Percentiles rank a stretch among this genome's conserved stretches.
These are phyloP conservation scores for Callopanchax toddi DNA, from an alignment of 2,113 vertebrate genomes.

Conservation along the genomic window DNA sequence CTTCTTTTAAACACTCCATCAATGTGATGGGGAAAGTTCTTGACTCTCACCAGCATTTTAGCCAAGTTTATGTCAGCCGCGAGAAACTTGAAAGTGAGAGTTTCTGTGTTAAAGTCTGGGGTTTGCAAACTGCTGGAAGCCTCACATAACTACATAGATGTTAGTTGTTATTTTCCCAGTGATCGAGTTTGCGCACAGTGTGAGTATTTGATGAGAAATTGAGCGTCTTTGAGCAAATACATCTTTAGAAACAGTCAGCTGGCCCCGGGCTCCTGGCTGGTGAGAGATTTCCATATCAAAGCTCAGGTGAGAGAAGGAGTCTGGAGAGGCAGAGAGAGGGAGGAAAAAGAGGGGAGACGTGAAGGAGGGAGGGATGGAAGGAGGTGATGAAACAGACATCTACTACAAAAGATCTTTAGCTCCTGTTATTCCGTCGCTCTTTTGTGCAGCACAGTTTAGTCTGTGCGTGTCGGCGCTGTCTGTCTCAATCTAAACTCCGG, in stretches of 20 bases:
- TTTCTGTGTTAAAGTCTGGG: slow-evolving; percentile 35
- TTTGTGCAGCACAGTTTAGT: slow-evolving; percentile 71
- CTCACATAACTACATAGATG: slow-evolving; percentile 42
- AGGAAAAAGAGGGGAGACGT: slow-evolving; percentile 24
- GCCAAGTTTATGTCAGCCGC: slow-evolving; percentile 39
- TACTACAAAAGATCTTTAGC: slow-evolving; percentile 55
- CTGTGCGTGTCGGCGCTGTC: slow-evolving; percentile 66
- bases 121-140: slow-evolving; percentile 47
- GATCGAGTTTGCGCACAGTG: slow-evolving; percentile 59
- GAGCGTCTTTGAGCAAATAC: slow-evolving; percentile 76
- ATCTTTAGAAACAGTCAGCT: slow-evolving; percentile 75
- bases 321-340: slow-evolving; percentile 27
- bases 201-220: slow-evolving; percentile 76
- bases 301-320: slow-evolving; percentile 71
- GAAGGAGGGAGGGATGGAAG: slow-evolving; percentile 35
- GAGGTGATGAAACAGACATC: slow-evolving; percentile 61
- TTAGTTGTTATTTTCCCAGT: slow-evolving; percentile 70
- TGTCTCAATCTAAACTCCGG: slow-evolving; percentile 69
- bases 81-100: slow-evolving; percentile 42
- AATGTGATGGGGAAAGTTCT: slow-evolving; percentile 22
- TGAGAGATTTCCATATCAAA: slow-evolving; percentile 80
- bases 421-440: slow-evolving; percentile 65
- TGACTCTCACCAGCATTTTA: slow-evolving; percentile 39
- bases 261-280: slow-evolving; percentile 65
- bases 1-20: slow-evolving; percentile 10